These are phyloP conservation scores for Apistogramma diplotaenia DNA, from an alignment of 2,113 vertebrate genomes.

Conservation along the genomic window DNA sequence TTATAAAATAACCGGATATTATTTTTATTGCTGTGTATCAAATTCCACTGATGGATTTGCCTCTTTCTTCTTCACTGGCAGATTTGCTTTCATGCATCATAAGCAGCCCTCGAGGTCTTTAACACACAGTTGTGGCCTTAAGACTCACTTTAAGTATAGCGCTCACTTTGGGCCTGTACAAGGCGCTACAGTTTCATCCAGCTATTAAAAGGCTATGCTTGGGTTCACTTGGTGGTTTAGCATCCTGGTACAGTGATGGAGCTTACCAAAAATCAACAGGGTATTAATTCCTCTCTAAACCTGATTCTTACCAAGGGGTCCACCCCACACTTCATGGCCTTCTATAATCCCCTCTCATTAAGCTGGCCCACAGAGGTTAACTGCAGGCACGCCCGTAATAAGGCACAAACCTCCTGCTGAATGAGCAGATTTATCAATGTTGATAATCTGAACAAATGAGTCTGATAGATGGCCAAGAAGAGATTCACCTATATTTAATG, in stretches of 20 bases:
- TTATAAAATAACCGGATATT: not conserved
- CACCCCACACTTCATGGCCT: conserved; percentile 21
- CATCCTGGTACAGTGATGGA: conserved; percentile 33
- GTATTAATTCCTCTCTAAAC: conserved; percentile 51
- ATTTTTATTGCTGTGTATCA: not conserved
- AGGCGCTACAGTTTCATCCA: conserved; percentile 36
- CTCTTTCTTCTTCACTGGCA: not conserved
- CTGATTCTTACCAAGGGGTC: conserved; percentile 21
- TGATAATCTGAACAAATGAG: conserved; percentile 58
- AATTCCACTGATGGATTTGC: not conserved
- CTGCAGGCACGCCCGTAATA: conserved; percentile 19
- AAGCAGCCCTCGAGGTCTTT: not conserved
- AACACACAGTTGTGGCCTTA: not conserved
- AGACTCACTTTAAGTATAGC: not conserved
- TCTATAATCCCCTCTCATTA: conserved; percentile 6
- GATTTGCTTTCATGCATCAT: conserved; percentile 9
- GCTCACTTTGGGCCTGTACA: conserved; percentile 13
- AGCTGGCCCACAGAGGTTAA: not conserved
- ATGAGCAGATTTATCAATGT: conserved; percentile 30
- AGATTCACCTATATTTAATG: conserved; percentile 24
- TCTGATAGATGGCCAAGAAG: conserved; percentile 43
- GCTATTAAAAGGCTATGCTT: conserved; percentile 52
- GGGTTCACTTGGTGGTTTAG: conserved; percentile 40
- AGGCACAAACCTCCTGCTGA: conserved; percentile 10
- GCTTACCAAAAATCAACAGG: conserved; percentile 63